Base-by-base conservation (phyloP, 2,888 invertebrate species). In the Ceriagrion tenellum region DNA sequence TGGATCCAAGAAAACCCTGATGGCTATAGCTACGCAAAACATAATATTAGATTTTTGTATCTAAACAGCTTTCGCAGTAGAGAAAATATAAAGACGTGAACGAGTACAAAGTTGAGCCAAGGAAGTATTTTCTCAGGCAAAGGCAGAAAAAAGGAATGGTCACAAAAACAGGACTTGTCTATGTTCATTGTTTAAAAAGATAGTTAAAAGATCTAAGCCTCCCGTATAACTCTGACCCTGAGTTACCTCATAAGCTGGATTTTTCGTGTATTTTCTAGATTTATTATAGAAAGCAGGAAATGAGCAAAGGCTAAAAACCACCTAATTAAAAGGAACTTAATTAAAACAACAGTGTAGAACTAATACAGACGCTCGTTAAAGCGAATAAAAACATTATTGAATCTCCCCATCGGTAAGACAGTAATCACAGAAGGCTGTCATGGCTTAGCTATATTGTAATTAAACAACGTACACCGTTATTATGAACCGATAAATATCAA, bases 401-500 rank as follows among this genome's bases (percentile, higher is more conserved):
- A 35, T 81, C 35, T 81, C 18, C 35, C 30, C 10, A 81, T 18
- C 13, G 12, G 81, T 35, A 35, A 47, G 81, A 13, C 81, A 81
- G 81, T 81, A 81, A 81, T 81, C 30, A 35, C 81, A 81, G 35
- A 35, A 81, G 35, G 35, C 81, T 35, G 18, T 35, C 81, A 81
- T 18, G 35, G 35, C 81, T n/a, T n/a, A 35, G 81, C 35, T 35
- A 81, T 81, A 89, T 89, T 26, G 47, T 89, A 55, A 89, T 47
- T 89, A 89, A 89, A 55, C 89, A 26, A 55, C 47, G 8, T 6
- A n/a, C 12, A 89, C 89, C 89, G 47, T n/a, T 47, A 89, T 89
- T 55, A 55, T n/a, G 89, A 55, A 20, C 55, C 47, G 89, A 89
- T 89, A 89, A 89, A 55, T 89, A 55, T 89, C 55, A 89, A 89